Base-by-base conservation (phyloP, 2,888 invertebrate species). In the Pediacus dermestoides region DNA sequence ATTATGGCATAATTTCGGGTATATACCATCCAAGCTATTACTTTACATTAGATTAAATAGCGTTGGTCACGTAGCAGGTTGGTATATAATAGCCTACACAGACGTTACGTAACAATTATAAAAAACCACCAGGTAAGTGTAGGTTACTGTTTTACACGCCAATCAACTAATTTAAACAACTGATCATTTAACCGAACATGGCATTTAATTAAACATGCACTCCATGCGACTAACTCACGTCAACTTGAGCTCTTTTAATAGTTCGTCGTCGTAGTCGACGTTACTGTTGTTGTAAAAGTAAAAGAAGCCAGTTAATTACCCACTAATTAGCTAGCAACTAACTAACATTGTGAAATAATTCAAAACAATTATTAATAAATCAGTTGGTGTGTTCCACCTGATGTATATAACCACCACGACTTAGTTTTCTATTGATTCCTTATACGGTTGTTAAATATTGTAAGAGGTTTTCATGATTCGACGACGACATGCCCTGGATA, bases 111-210 rank as follows among this genome's bases (percentile, higher is more conserved):
- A 37, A 37, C 31, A 8, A 33, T 33, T 33, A 33, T 33, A 33
- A 33, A 33, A 18, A 11, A 18, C 16, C 16, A 11, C 28, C 25
- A 26, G 28, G 37, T 41, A 50, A 49, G 48, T 53, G 51, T 46
- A 44, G 50, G 40, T 53, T 48, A 56, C 48, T 49, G 50, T 46
- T 48, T 40, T 47, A 53, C 57, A 57, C 48, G 57, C 52, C 57
- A 55, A 52, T 57, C 53, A 53, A 51, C 55, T 51, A 57, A 54
- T 57, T 57, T 52, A 45, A 55, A 52, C 55, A 51, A 51, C 50
- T 45, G 51, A 57, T 57, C 53, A 44, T 46, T 55, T 52, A 53
- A 49, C 46, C 44, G 44, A 52, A 52, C 52, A 52, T 48, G 52
- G 50, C 50, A 41, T 53, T 53, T 52, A 53, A 53, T 53, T 53